Percentiles rank a stretch among this genome's conserved stretches.
These are phyloP conservation scores for Phalacrocorax brasilianus DNA, from an alignment of 2,113 vertebrate genomes.

Conservation along the genomic window DNA sequence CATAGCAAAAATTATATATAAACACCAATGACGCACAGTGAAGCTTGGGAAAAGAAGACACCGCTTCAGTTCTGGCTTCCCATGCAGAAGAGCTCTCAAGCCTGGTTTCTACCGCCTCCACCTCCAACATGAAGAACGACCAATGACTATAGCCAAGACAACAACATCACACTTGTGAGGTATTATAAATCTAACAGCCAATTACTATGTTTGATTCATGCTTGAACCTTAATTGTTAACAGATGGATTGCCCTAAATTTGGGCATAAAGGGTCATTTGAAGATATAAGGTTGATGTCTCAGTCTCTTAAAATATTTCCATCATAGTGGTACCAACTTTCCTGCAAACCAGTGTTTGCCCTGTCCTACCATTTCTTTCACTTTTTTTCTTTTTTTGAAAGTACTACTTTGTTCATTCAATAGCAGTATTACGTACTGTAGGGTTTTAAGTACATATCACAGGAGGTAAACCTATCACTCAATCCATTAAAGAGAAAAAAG, in stretches of 20 bases:
- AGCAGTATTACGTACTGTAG: fast-evolving
- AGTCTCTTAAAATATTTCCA: not conserved
- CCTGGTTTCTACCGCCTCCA: not conserved
- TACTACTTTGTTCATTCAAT: not conserved
- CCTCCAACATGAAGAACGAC: not conserved
- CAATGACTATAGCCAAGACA: not conserved
- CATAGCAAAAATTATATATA: not conserved
- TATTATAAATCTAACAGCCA: not conserved
- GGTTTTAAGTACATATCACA: not conserved
- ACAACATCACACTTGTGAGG: not conserved
- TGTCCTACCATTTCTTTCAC: not conserved
- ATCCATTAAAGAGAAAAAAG: not conserved
- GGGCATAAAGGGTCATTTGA: not conserved
- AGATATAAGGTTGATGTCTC: not conserved
- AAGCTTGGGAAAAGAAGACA: not conserved
- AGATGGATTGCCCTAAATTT: not conserved
- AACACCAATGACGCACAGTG: not conserved
- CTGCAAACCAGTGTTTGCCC: not conserved
- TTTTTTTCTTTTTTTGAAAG: not conserved
- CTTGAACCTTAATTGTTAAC: not conserved
- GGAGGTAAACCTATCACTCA: not conserved
- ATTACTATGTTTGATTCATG: not conserved
- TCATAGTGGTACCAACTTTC: not conserved
- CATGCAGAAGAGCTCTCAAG: not conserved
- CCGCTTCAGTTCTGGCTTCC: not conserved